Evolutionary conservation across 2,888 invertebrate species (phyloP).

Genomic region (Perithous albicinctus): DNA sequence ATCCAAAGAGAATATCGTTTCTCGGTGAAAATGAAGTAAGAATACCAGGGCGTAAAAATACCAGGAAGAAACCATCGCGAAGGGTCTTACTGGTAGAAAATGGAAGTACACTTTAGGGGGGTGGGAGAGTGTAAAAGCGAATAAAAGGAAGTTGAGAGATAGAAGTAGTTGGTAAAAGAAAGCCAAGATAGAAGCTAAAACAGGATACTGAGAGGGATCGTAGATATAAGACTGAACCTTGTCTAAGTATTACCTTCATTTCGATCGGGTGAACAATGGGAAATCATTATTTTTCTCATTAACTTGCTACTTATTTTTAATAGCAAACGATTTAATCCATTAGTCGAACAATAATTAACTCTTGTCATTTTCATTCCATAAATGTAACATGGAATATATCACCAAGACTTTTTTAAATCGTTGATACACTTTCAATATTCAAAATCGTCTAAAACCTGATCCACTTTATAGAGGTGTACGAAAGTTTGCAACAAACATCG

Average conservation of each 20-base stretch:
- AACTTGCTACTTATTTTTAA: not conserved
- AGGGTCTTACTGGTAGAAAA: not conserved
- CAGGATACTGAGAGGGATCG: not conserved
- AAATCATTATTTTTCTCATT: not conserved
- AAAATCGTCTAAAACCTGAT: too few relatives aligned
- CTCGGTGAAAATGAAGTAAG: not conserved
- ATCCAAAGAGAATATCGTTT: not conserved
- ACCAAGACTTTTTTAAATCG: too few relatives aligned
- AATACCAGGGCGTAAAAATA: slow-evolving; percentile 1
- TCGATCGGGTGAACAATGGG: not conserved
- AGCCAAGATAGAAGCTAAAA: not conserved
- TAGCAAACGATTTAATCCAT: not conserved
- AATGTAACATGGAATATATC: too few relatives aligned
- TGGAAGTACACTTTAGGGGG: not conserved
- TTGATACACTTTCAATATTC: too few relatives aligned
- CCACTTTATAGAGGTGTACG: too few relatives aligned
- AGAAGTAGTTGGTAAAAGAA: not conserved
- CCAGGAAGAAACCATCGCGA: not conserved
- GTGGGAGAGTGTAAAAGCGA: not conserved
- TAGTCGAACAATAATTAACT: not conserved
- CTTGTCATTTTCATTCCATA: too few relatives aligned
- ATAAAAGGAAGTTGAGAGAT: slow-evolving; percentile 2
- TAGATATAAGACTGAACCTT: not conserved
- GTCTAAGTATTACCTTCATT: not conserved
- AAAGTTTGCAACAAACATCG: too few relatives aligned